Evolutionary conservation across 92 coral and sea anemone species (phyloP).

Genomic region (Palythoa grandiflora): DNA sequence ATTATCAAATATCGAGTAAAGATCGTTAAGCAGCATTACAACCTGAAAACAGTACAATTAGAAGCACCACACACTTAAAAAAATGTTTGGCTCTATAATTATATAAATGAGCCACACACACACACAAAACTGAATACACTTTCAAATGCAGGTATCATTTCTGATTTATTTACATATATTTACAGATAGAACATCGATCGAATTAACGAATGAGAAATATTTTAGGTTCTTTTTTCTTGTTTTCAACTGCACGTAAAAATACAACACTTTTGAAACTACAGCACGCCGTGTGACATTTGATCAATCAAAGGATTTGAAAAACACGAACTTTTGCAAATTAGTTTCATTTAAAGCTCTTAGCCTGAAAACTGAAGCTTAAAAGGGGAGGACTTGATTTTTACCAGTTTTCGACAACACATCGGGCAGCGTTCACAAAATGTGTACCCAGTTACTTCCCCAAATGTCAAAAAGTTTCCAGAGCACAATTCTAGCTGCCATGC

Average conservation of each 20-base stretch:
- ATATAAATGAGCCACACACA: no score
- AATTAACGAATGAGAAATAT: background rate
- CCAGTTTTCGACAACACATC: no score
- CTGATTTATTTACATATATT: background rate
- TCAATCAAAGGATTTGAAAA: background rate
- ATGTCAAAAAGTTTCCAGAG: background rate
- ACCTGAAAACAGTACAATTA: slow-evolving; percentile 12
- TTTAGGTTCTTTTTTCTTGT: background rate
- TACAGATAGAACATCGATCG: background rate
- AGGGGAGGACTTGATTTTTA: no score
- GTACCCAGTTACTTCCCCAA: no score
- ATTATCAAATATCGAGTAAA: slow-evolving; percentile 61
- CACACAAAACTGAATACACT: background rate
- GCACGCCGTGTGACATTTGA: background rate
- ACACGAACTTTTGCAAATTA: no score
- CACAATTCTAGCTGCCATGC: background rate
- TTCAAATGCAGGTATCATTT: background rate
- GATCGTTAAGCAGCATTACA: slow-evolving; percentile 60
- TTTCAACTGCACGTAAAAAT: background rate
- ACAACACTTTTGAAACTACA: background rate
- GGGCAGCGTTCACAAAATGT: no score
- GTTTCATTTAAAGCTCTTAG: no score
- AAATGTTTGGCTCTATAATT: no score
- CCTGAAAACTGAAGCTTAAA: no score
- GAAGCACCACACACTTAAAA: no score